Conservation (phyloP, 2,888 invertebrate species). For the Frankliniella intonsa region DNA sequence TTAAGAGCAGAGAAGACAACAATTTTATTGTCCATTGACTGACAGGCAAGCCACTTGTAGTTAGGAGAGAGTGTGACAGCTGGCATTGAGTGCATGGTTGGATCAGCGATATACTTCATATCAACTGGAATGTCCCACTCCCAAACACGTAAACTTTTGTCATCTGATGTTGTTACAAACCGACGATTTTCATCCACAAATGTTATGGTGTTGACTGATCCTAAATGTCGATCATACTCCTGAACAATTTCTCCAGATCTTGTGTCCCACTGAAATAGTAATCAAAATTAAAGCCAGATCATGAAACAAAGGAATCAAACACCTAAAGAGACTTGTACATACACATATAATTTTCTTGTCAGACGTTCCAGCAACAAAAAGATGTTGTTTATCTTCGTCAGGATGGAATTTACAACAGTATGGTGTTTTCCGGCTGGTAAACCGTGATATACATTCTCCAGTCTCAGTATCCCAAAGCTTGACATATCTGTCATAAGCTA, state of each 20-base stretch:
- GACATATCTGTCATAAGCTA: slow-evolving; percentile 90
- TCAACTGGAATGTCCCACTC: slow-evolving; percentile 99
- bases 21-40: slow-evolving; percentile 98
- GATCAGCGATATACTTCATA: slow-evolving; percentile 99
- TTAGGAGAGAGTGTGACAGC: slow-evolving; percentile 92
- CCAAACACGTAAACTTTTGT: slow-evolving; percentile 98
- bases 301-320: slow-evolving; percentile 29
- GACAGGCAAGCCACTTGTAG: slow-evolving; percentile 98
- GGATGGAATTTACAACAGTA: slow-evolving; percentile 99
- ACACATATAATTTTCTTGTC: slow-evolving; percentile 99
- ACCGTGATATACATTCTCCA: slow-evolving; percentile 77
- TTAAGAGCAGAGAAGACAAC: slow-evolving; percentile 96
- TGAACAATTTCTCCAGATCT: slow-evolving; percentile 92
- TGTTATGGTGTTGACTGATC: slow-evolving; percentile 97
- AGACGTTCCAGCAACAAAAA: slow-evolving; percentile 97
- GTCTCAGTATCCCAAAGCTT: slow-evolving; percentile 99
- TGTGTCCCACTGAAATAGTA: slow-evolving; percentile 79
- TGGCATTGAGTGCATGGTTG: slow-evolving; percentile 98
- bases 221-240: slow-evolving; percentile 97
- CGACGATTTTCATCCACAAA: slow-evolving; percentile 98
- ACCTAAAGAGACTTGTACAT: slow-evolving; percentile 48
- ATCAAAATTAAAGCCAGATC: slow-evolving; percentile 30
- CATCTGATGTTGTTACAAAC: slow-evolving; percentile 98
- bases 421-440: slow-evolving; percentile 94
- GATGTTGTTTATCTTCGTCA: slow-evolving; percentile 91